A percentile compares a stretch with the other conserved stretches of the same genome.
Conservation (phyloP, 2,797 vertebrate species). For the Clarias platycephalus region DNA sequence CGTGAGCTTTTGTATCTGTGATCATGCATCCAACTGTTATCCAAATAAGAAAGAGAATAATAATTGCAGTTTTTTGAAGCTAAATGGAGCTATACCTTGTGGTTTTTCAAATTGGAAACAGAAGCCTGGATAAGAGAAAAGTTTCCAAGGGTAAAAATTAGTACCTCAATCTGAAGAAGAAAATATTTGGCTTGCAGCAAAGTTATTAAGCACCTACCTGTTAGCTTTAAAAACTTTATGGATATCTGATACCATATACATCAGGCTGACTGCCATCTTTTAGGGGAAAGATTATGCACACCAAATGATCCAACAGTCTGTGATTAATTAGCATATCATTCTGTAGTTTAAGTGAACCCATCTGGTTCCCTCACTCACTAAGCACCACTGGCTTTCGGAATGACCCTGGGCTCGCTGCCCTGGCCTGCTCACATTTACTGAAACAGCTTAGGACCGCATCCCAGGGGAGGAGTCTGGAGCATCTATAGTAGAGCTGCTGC, state of each 20-base stretch:
- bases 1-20: constrained; percentile 11
- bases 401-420: constrained; percentile 22
- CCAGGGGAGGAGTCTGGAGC: constrained; percentile 30
- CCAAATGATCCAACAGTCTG: constrained; percentile 41
- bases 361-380: constrained; percentile 25
- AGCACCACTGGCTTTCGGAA: constrained; percentile 28
- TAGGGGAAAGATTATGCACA: constrained; percentile 40
- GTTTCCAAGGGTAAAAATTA: constrained; percentile 11
- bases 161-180: constrained; percentile 3
- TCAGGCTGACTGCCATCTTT: constrained; percentile 35
- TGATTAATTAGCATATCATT: constrained; percentile 46
- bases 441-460: constrained; percentile 7
- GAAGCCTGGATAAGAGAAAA: constrained; percentile 16
- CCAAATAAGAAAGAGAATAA: constrained; percentile 28
- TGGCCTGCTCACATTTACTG: constrained; percentile 26
- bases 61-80: constrained; percentile 24
- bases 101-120: constrained; percentile 33
- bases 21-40: constrained; percentile 8
- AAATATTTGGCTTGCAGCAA: constrained; percentile 20
- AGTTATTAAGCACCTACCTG: constrained; percentile 35
- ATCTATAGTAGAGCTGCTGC: not conserved
- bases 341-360: constrained; percentile 33
- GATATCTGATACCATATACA: constrained; percentile 35
- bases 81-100: not conserved
- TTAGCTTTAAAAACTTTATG: constrained; percentile 18